Evolutionary conservation across 37 sponge, comb jelly and placozoan species (phyloP).

Genomic region (Chondrosia reniformis): DNA sequence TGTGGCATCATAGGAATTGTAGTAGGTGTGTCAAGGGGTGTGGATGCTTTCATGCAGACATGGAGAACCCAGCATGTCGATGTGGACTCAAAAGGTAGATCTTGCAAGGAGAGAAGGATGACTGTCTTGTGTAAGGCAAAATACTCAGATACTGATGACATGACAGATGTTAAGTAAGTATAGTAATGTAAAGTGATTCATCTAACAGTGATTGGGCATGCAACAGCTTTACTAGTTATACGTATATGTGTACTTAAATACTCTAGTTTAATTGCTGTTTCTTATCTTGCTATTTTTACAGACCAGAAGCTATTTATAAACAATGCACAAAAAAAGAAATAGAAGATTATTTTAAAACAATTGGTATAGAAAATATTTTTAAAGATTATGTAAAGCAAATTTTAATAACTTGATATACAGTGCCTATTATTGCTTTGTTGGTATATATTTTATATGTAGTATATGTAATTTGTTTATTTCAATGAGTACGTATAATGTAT

Average conservation of each 20-base stretch:
- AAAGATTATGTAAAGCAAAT: too few relatives aligned
- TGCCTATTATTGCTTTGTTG: too few relatives aligned
- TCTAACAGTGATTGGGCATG: background rate
- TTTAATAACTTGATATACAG: too few relatives aligned
- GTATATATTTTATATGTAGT: too few relatives aligned
- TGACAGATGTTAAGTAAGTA: background rate
- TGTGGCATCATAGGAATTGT: conserved; percentile 33
- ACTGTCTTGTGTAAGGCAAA: conserved; percentile 28
- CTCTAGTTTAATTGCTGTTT: background rate
- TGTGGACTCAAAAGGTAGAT: conserved; percentile 44
- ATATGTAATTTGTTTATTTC: too few relatives aligned
- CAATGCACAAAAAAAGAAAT: too few relatives aligned
- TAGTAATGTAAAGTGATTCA: too few relatives aligned
- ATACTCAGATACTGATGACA: background rate
- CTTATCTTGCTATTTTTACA: background rate
- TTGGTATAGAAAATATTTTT: too few relatives aligned
- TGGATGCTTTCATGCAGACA: conserved; percentile 23
- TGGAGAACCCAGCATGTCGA: conserved; percentile 49
- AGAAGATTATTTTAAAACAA: too few relatives aligned
- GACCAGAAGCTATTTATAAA: too few relatives aligned
- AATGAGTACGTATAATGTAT: too few relatives aligned
- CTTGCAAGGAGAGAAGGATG: conserved; percentile 66
- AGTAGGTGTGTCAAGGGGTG: background rate
- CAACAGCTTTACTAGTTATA: background rate
- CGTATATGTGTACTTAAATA: background rate